Base-by-base conservation (phyloP, 2,797 vertebrate species). In the Channallabes apus region DNA sequence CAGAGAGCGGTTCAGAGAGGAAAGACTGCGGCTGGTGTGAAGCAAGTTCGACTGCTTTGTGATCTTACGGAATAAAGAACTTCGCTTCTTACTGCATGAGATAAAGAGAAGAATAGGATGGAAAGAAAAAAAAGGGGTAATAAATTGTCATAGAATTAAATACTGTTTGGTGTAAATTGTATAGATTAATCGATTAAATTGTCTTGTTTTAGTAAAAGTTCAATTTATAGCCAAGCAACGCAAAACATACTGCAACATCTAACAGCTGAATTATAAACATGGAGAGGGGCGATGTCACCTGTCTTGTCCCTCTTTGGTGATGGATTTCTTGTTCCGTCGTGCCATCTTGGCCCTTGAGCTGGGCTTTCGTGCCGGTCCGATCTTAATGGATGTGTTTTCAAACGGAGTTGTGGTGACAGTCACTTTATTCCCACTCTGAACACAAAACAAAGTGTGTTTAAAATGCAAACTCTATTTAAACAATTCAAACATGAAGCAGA, bases 261-360 rank as follows among this genome's bases (percentile, higher is more conserved):
- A 27, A 15, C 14, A 51, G n/a, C 32, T 38, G 32, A 35, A 41
- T 6, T n/a, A 82, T 51, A 61, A 51, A n/a, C 17, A 41, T 17
- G 20, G n/a, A 7, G 1, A 18, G 54, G 29, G 22, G 29, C 3
- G 27, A 56, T 32, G 51, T 68, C 81, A 95, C 95, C 95, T 89
- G 89, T 98, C 97, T 89, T 96, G 97, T 4, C 97, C 96, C 35
- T 97, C 95, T 85, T 97, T 97, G 84, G 94, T 85, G 1, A 93
- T 93, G 0, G 94, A 92, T 85, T 95, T 94, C 90, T 96, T 97
- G 93, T 95, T 97, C 85, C 97, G 95, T 0, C 97, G 92, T 0
- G 97, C 97, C 97, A 98, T 99, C 92, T 97, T 98, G 90, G 96
- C 95, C 89, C 96, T 96, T 89, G 97, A 97, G 92, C 96, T 97